Base-by-base conservation (phyloP, 2,888 invertebrate genomes). In the Alloscopus bannaensis region DNA sequence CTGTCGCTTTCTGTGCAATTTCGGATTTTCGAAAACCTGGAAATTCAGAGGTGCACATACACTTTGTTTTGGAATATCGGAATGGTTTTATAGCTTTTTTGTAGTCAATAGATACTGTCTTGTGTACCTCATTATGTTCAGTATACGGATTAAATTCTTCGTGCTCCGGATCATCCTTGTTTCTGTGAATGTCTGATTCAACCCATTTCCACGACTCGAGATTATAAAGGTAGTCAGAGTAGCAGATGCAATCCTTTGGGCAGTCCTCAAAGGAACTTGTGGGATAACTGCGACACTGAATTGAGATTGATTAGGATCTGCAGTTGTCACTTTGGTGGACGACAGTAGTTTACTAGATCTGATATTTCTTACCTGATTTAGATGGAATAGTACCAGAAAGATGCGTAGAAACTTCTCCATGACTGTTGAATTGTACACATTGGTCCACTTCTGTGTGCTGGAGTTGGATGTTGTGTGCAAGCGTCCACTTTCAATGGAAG, bases 191-290 rank as follows among this genome's bases (percentile, higher is more conserved):
- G 20, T 78, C 76, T 6, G 64, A 75, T 60, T 84, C 84, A 11
- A 85, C 73, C 85, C 85, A 85, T 70, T 82, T 81, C 85, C 85
- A 85, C 2, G 84, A 82, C 18, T 70, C 84, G n/a, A 84, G 72
- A 57, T 84, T 84, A 8, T 76, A 75, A 1, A 85, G 66, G 55
- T 83, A 81, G 36, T 85, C 85, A 0, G 75, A 52, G 69, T 83
- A 85, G 59, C 85, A 85, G 31, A 85, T 81, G 45, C 85, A 85
- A 45, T 85, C 83, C 13, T 28, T 1, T 0, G 85, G 85, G 50
- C 85, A 85, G 8, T 62, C 69, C 13, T 40, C 13, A 11, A n/a
- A 36, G 3, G 59, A n/a, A 28, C 42, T 24, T 13, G 8, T 4
- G 18, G 59, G 59, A 24, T 45, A 59, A 0, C 45, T 47, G 13